Evolutionary conservation across 2,797 vertebrate species (phyloP).

Genomic region (Sebastes miniatus): DNA sequence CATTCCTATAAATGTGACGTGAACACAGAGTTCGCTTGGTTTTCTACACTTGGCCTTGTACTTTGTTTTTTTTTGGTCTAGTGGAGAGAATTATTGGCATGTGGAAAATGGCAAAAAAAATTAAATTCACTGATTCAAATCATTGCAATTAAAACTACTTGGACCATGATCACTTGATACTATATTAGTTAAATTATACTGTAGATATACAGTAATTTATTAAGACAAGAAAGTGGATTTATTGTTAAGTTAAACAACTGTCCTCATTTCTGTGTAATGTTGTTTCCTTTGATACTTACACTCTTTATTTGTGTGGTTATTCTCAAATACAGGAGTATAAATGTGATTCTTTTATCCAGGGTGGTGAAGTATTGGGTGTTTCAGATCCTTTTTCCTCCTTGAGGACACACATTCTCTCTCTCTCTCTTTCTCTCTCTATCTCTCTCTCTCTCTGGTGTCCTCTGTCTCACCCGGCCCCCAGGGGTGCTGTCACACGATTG

Average conservation of each 20-base stretch:
- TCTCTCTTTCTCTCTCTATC: not conserved
- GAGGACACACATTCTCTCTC: not conserved
- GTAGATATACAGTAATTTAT: not conserved
- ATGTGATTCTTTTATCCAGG: not conserved
- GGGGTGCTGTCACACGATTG: slow-evolving; percentile 65
- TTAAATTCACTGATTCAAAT: not conserved
- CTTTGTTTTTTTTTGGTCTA: not conserved
- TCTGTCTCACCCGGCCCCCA: slow-evolving; percentile 56
- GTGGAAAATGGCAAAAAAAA: not conserved
- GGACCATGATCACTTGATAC: not conserved
- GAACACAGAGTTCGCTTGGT: not conserved
- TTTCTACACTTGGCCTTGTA: too few species aligned
- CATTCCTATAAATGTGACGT: not conserved
- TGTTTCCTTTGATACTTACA: not conserved
- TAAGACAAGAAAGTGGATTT: not conserved
- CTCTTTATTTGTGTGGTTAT: not conserved
- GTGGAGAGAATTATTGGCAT: not conserved
- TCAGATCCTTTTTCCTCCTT: not conserved
- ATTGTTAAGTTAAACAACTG: not conserved
- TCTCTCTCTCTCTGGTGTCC: slow-evolving; percentile 40
- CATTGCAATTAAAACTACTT: not conserved
- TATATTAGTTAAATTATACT: not conserved
- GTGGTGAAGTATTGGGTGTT: not conserved
- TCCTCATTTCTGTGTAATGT: not conserved
- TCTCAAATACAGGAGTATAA: not conserved